Evolutionary conservation across 2,113 vertebrate species (phyloP).

Genomic region (Phalacrocorax aristotelis): DNA sequence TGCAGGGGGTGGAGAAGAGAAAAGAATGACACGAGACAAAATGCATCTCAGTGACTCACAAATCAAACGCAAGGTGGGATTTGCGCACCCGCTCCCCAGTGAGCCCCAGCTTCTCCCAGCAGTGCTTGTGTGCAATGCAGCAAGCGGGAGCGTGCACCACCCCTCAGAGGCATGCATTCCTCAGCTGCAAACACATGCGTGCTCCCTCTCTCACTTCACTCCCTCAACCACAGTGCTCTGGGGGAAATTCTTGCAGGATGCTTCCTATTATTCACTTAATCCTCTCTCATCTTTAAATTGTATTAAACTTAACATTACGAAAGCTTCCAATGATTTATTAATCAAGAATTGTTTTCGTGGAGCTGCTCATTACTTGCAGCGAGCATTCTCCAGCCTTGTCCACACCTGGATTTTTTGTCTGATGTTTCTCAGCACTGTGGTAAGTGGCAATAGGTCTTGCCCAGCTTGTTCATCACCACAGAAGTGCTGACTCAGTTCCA

Average conservation of each 20-base stretch:
- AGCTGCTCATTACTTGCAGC: background rate
- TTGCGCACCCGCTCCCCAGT: background rate
- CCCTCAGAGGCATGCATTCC: background rate
- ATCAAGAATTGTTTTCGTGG: background rate
- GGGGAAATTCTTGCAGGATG: conserved; percentile 39
- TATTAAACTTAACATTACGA: background rate
- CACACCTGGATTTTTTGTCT: background rate
- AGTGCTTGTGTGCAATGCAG: fast-evolving
- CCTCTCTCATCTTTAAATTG: background rate
- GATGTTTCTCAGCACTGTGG: background rate
- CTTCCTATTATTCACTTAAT: conserved; percentile 19
- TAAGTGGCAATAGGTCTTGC: background rate
- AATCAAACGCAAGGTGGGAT: background rate
- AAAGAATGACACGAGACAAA: background rate
- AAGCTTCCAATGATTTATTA: background rate
- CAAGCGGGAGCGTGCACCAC: fast-evolving
- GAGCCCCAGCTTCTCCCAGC: background rate
- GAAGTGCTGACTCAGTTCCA: background rate
- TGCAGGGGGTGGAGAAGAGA: background rate
- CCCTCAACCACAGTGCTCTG: background rate
- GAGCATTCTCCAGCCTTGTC: background rate
- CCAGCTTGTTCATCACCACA: background rate
- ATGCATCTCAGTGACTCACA: background rate
- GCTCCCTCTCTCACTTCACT: background rate
- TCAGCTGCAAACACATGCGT: background rate